Percentiles rank a stretch among this genome's conserved stretches.
phyloP scores from a whole-genome alignment of 2,888 invertebrate species.

The Chironomus riparius region DNA sequence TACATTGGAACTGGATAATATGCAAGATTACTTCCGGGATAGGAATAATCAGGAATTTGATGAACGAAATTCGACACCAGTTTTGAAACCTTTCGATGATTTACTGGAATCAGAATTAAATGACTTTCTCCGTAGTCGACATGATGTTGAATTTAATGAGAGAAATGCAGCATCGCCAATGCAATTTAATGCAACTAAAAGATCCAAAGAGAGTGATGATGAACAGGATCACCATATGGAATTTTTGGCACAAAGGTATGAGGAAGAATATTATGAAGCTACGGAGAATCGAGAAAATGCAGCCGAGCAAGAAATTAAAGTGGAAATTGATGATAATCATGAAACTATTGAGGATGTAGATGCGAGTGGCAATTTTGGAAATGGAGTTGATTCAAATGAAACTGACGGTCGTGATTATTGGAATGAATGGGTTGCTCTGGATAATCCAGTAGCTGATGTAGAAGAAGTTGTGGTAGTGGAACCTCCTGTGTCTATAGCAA shows the following conservation, averaged over 20 bases:
- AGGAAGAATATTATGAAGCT: conserved; percentile 4
- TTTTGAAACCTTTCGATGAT: conserved; percentile 23
- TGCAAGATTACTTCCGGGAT: neutral
- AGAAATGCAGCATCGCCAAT: neutral
- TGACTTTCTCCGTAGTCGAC: neutral
- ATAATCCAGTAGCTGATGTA: too few species aligned
- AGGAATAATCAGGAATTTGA: neutral
- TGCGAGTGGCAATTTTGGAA: too few species aligned
- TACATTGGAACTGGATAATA: neutral
- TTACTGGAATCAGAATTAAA: neutral
- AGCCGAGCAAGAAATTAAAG: neutral
- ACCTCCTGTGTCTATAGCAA: too few species aligned
- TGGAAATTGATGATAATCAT: conserved; percentile 26
- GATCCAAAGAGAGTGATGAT: neutral
- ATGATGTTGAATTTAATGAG: conserved; percentile 18
- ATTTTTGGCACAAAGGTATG: neutral
- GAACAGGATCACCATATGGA: neutral
- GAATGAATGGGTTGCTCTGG: too few species aligned
- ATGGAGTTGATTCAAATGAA: too few species aligned
- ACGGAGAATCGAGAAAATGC: neutral
- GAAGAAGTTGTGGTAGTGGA: too few species aligned
- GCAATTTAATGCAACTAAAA: neutral
- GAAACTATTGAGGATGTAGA: neutral
- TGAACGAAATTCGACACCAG: neutral
- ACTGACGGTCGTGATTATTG: too few species aligned